A percentile compares a stretch with the other conserved stretches of the same genome.
Conservation (phyloP, 2,888 invertebrate genomes). For the Dicyrtoma fusca region DNA sequence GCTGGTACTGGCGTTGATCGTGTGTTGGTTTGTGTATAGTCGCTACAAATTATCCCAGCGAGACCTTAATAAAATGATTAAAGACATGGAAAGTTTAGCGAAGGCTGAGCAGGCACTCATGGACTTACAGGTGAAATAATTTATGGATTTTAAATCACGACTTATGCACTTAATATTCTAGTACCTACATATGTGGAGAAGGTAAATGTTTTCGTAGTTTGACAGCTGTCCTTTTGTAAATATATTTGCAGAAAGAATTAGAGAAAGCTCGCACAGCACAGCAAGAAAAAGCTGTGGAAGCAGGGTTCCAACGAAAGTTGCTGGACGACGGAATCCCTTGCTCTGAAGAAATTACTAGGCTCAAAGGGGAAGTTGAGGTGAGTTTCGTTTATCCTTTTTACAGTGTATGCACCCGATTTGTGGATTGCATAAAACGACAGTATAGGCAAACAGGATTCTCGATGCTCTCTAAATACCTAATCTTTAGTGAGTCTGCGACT, state of each 20-base stretch:
- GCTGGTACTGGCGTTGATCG: conserved; percentile 80
- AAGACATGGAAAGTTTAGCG: conserved; percentile 89
- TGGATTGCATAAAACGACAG: too few relatives aligned
- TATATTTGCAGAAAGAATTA: conserved; percentile 66
- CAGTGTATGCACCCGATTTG: too few relatives aligned
- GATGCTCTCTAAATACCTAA: too few relatives aligned
- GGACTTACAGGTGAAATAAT: conserved; percentile 72
- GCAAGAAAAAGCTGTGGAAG: conserved; percentile 35
- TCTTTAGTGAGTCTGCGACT: too few relatives aligned
- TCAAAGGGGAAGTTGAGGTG: conserved; percentile 83
- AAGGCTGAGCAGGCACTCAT: conserved; percentile 85
- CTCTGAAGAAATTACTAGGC: conserved; percentile 63
- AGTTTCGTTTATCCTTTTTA: too few relatives aligned
- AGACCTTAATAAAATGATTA: conserved; percentile 88
- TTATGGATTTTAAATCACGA: too few relatives aligned
- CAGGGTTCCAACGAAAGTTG: conserved; percentile 70
- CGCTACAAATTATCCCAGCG: conserved; percentile 85
- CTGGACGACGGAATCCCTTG: conserved; percentile 37
- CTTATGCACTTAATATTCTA: too few relatives aligned
- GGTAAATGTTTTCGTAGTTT: too few relatives aligned
- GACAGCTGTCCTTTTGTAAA: too few relatives aligned
- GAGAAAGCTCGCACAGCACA: conserved; percentile 70
- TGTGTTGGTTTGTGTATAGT: conserved; percentile 88
- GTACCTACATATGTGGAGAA: too few relatives aligned
- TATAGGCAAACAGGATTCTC: too few relatives aligned